phyloP scores from a whole-genome alignment of 2,888 invertebrate genomes.

The Drosophila antonietae region DNA sequence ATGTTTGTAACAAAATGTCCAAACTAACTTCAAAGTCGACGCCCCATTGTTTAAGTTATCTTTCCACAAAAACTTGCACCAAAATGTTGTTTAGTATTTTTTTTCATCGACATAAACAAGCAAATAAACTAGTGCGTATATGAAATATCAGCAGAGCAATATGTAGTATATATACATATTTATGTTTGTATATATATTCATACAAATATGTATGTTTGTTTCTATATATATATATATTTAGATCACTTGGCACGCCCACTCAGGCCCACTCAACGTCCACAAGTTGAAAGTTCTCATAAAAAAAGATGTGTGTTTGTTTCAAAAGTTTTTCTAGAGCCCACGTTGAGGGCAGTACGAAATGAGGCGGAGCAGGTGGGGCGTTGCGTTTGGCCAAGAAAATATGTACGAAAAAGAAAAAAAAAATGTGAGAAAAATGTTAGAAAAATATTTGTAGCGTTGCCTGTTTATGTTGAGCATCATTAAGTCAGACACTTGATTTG shows the following conservation, averaged over 20 bases:
- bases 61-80: conserved; percentile 2
- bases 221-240: conserved; percentile 15
- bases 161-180: conserved; percentile 17
- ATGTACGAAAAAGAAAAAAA: conserved; percentile 17
- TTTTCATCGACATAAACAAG: conserved; percentile 57
- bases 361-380: conserved; percentile 1
- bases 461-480: conserved; percentile 78
- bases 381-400: conserved; percentile 42
- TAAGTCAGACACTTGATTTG: conserved; percentile 79
- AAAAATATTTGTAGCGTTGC: conserved; percentile 47
- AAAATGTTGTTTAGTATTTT: conserved; percentile 34
- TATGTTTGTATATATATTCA: conserved; percentile 6
- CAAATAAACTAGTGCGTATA: conserved; percentile 70
- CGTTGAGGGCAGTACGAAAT: not conserved
- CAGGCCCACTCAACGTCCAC: conserved; percentile 50
- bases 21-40: conserved; percentile 45
- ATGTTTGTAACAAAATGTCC: conserved; percentile 12
- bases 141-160: conserved; percentile 61
- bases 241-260: conserved; percentile 43
- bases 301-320: conserved; percentile 33
- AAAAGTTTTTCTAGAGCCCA: conserved; percentile 1
- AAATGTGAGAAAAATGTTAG: conserved; percentile 34
- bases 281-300: conserved; percentile 81
- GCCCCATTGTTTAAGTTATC: conserved; percentile 38
- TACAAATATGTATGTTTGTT: not conserved